Evolutionary conservation across 1,140 invertebrate genomes (phyloP).

Genomic region (Zeugodacus cucurbitae): DNA sequence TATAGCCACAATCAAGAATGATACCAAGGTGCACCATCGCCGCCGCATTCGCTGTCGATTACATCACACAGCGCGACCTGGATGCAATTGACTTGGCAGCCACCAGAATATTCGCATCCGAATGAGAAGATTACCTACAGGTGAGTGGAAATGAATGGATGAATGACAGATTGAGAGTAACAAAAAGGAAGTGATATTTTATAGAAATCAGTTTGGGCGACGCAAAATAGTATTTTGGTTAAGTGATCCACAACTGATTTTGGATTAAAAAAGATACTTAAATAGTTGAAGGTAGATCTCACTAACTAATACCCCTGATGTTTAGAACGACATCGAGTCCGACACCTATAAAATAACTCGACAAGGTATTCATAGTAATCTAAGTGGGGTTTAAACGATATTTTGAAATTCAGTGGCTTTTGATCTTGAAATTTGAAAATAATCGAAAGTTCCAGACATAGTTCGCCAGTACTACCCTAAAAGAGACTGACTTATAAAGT

Average conservation of each 20-base stretch:
- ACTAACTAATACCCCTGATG: no score
- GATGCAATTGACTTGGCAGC: slow-evolving; percentile 83
- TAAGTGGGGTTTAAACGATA: no score
- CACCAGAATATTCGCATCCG: slow-evolving; percentile 80
- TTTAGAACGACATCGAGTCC: no score
- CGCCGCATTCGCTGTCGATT: slow-evolving; percentile 81
- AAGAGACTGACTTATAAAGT: no score
- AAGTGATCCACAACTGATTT: no score
- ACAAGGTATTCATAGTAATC: no score
- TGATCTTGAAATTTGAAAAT: neutral
- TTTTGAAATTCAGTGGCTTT: neutral
- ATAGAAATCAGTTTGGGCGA: neutral
- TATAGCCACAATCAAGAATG: slow-evolving; percentile 42
- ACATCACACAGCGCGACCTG: slow-evolving; percentile 80
- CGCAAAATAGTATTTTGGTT: neutral
- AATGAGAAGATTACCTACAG: slow-evolving; percentile 79
- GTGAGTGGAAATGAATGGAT: slow-evolving; percentile 65
- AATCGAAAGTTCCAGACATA: no score
- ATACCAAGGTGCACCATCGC: slow-evolving; percentile 75
- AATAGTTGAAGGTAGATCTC: no score
- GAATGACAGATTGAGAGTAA: neutral
- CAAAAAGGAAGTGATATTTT: neutral
- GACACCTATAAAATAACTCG: no score
- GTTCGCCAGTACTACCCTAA: no score
- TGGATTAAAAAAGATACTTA: no score